These are phyloP conservation scores for Percopsis omiscomaycus DNA, from an alignment of 2,797 vertebrate species.

Conservation along the genomic window DNA sequence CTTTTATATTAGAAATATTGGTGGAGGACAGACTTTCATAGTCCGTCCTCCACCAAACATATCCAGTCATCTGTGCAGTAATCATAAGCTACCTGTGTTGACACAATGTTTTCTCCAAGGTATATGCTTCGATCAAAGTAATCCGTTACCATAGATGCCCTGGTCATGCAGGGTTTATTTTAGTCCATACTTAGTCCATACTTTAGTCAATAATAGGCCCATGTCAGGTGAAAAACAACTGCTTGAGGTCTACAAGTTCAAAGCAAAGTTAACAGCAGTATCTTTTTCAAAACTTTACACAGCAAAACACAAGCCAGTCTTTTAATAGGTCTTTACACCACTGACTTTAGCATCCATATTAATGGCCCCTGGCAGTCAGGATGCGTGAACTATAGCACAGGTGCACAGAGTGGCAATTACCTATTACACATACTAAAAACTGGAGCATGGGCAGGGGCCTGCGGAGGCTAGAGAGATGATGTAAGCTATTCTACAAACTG, in stretches of 20 bases:
- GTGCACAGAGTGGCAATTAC: background rate
- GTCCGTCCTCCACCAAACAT: conserved; percentile 51
- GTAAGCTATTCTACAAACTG: background rate
- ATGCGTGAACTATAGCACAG: conserved; percentile 8
- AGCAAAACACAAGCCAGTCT: conserved; percentile 3
- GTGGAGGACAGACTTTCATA: conserved; percentile 2
- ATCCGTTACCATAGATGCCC: conserved; percentile 46
- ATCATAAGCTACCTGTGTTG: conserved; percentile 49
- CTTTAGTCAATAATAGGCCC: no score
- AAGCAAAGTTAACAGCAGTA: background rate
- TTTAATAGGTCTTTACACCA: background rate
- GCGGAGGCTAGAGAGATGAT: background rate
- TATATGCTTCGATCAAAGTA: conserved; percentile 36
- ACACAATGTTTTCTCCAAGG: conserved; percentile 39
- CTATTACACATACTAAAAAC: conserved; percentile 3
- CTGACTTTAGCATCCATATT: conserved; percentile 3
- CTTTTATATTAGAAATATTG: no score
- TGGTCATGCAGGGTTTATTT: conserved; percentile 9
- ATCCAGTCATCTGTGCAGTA: conserved; percentile 34
- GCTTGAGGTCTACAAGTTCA: background rate
- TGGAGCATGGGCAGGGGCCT: background rate
- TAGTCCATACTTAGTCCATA: no score
- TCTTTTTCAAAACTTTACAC: conserved; percentile 6
- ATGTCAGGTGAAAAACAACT: background rate
- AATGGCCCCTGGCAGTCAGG: background rate